A percentile compares a stretch with the other conserved stretches of the same genome.
phyloP scores from a whole-genome alignment of 2,113 vertebrate species.

The Chloropsis hardwickii region DNA sequence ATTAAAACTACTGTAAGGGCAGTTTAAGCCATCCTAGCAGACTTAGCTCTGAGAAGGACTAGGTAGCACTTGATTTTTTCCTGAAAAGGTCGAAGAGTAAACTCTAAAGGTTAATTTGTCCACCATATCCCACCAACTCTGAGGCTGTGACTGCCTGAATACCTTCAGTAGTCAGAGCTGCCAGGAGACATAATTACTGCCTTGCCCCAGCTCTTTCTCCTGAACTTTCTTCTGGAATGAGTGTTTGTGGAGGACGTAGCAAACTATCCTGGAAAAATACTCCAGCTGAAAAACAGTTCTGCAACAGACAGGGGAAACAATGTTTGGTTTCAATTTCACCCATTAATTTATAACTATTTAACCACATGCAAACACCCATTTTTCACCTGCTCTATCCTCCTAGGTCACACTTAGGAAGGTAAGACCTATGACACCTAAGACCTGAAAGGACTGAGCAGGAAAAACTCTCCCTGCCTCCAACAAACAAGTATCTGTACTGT shows the following conservation, averaged over 20 bases:
- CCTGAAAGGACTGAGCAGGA: not conserved
- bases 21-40: not conserved
- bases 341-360: not conserved
- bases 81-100: not conserved
- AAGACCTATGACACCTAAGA: not conserved
- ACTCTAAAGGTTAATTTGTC: not conserved
- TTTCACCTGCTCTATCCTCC: not conserved
- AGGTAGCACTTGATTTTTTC: not conserved
- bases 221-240: not conserved
- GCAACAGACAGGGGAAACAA: not conserved
- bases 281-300: not conserved
- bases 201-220: not conserved
- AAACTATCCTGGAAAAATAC: not conserved
- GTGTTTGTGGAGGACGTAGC: not conserved
- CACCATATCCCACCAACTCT: not conserved
- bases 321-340: not conserved
- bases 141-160: not conserved
- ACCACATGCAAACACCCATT: not conserved
- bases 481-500: not conserved
- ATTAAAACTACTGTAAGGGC: not conserved
- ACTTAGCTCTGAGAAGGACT: not conserved
- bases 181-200: not conserved
- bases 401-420: not conserved
- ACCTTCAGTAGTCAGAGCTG: not conserved
- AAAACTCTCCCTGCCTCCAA: not conserved